Evolutionary conservation across 1,140 invertebrate genomes (phyloP).

Genomic region (Bathynomus jamesi): DNA sequence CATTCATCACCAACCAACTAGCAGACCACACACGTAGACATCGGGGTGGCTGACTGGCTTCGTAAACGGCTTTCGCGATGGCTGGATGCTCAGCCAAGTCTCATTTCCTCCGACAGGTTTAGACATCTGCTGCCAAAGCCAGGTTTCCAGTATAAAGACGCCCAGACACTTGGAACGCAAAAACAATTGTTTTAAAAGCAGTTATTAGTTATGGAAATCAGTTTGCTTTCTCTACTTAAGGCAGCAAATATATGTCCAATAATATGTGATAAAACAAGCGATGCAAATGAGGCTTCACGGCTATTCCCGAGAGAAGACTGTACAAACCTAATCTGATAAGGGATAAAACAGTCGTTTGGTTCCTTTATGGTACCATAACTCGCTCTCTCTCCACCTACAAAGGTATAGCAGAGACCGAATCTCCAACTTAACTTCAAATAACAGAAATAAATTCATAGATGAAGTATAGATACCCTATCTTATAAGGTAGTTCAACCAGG

Average conservation of each 20-base stretch:
- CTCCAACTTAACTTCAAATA: neutral
- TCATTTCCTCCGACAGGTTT: neutral
- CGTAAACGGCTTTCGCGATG: neutral
- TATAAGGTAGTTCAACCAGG: no score
- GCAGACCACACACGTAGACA: conserved; percentile 6
- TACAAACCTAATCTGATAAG: no score
- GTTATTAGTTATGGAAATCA: no score
- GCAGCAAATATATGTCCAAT: no score
- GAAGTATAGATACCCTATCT: neutral
- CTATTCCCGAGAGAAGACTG: no score
- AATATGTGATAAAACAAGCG: no score
- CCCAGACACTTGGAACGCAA: no score
- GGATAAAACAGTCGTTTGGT: no score
- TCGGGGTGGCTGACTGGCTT: neutral
- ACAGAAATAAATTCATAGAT: neutral
- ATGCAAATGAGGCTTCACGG: no score
- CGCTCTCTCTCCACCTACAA: neutral
- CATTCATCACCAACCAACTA: conserved; percentile 7
- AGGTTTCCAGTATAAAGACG: no score
- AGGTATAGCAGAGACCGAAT: neutral
- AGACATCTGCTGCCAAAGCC: neutral
- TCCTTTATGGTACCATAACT: neutral
- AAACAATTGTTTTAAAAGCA: no score
- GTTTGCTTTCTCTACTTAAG: no score
- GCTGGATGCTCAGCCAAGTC: neutral